Base-by-base conservation (phyloP, 2,113 vertebrate species). In the Emydura subglobosa region DNA sequence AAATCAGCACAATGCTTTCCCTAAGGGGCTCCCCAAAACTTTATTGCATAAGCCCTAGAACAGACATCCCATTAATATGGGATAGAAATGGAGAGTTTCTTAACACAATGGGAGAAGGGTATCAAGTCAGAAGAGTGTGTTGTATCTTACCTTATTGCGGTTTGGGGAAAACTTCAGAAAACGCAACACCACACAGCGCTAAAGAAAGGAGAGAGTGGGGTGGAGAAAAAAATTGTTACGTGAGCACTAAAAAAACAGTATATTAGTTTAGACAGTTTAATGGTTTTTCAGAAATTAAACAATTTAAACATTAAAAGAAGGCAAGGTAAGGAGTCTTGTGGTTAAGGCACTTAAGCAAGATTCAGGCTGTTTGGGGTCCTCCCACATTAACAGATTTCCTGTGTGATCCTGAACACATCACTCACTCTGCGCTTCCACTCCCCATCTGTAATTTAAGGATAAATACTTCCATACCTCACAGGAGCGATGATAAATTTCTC, bases 161-260 rank as follows among this genome's bases (percentile, higher is more conserved):
- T 98, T 98, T 87, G 98, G 98, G 47, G 99, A 98, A 93, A 98
- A 99, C 97, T 99, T 99, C 97, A 99, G 97, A 81, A 99, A 99
- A 57, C 99, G 99, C 14, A 99, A 97, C 93, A 99, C 99, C 97
- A 99, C 98, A 90, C 99, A 99, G 87, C 99, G 98, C 99, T 99
- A 96, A 34, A 93, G 92, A 42, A 51, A 83, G 96, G 89, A 0
- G 54, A 14, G 27, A 92, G 78, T 93, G 42, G 61, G 79, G 92
- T 87, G 88, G 14, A 90, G 82, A 90, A 76, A n/a, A 96, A 82
- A 14, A 89, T 50, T 10, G 95, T 82, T 88, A 76, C 5, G 0
- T 93, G 90, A 94, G 85, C 50, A 95, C 10, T 21, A 72, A 10
- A 47, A 57, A 29, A 2, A 17, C 76, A 49, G 25, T 22, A 82